Evolutionary conservation across 2,113 vertebrate genomes (phyloP).

Genomic region (Lutjanus erythropterus): DNA sequence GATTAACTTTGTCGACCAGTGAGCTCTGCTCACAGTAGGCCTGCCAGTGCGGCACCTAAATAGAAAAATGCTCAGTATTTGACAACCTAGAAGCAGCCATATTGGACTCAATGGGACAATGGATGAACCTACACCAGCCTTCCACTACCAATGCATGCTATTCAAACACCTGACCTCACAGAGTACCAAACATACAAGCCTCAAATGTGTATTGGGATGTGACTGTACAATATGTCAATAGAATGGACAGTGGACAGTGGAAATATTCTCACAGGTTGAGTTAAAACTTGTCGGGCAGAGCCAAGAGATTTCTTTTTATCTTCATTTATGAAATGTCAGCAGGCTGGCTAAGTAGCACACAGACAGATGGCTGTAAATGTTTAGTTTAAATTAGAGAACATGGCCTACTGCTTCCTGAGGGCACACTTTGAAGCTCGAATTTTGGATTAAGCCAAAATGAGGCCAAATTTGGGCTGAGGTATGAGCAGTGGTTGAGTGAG

Average conservation of each 20-base stretch:
- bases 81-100: constrained; percentile 54
- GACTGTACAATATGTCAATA: constrained; percentile 36
- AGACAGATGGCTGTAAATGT: neutral
- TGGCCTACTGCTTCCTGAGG: neutral
- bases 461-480: neutral
- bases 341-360: constrained; percentile 47
- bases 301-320: constrained; percentile 3
- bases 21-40: constrained; percentile 32
- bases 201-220: constrained; percentile 36
- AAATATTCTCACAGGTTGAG: constrained; percentile 66
- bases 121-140: constrained; percentile 54
- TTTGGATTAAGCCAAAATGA: neutral
- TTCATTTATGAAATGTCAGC: constrained; percentile 55
- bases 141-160: constrained; percentile 48
- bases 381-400: neutral
- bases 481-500: neutral
- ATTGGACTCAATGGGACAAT: constrained; percentile 59
- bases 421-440: neutral
- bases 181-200: constrained; percentile 35
- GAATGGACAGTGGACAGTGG: constrained; percentile 23
- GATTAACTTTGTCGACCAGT: constrained; percentile 91
- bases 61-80: constrained; percentile 51
- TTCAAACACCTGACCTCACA: constrained; percentile 68
- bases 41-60: constrained; percentile 26
- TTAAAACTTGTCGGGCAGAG: constrained; percentile 32